Conservation (phyloP, 1,140 invertebrate genomes). For the Meloidogyne exigua region DNA sequence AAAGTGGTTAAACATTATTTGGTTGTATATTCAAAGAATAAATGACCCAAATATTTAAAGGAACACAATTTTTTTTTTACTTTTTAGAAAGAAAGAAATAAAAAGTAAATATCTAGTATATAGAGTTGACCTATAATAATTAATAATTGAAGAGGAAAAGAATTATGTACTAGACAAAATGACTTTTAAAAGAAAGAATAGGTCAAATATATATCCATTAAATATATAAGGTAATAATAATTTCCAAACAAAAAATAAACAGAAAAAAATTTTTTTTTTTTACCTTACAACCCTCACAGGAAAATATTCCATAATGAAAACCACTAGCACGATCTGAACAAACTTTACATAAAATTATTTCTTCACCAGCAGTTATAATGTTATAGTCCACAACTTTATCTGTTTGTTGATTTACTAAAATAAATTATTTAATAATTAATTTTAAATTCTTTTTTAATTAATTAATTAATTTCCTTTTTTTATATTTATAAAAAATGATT, state of each 20-base stretch:
- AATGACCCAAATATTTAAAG: neutral
- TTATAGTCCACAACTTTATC: neutral
- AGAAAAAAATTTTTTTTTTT: neutral
- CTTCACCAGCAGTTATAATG: conserved; percentile 9
- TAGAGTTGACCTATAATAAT: neutral
- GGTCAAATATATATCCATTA: neutral
- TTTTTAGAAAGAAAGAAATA: neutral
- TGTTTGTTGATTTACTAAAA: neutral
- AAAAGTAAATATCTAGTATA: no score
- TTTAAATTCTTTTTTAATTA: conserved; percentile 4
- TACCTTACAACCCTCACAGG: conserved; percentile 99
- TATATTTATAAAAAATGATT: no score
- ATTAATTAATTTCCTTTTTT: neutral
- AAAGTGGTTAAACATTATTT: neutral
- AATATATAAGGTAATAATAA: neutral
- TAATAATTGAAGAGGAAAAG: no score
- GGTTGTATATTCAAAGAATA: neutral
- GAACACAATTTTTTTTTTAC: neutral
- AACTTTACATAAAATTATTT: conserved; percentile 81
- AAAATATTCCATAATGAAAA: conserved; percentile 98
- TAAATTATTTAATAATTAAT: neutral
- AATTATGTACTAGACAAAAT: no score
- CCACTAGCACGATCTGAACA: conserved; percentile 98
- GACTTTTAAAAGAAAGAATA: neutral
- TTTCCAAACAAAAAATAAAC: no score